Percentiles rank a stretch among this genome's conserved stretches.
Evolutionary conservation across 2,797 vertebrate species (phyloP).

Genomic region (Alfaro cultratus): DNA sequence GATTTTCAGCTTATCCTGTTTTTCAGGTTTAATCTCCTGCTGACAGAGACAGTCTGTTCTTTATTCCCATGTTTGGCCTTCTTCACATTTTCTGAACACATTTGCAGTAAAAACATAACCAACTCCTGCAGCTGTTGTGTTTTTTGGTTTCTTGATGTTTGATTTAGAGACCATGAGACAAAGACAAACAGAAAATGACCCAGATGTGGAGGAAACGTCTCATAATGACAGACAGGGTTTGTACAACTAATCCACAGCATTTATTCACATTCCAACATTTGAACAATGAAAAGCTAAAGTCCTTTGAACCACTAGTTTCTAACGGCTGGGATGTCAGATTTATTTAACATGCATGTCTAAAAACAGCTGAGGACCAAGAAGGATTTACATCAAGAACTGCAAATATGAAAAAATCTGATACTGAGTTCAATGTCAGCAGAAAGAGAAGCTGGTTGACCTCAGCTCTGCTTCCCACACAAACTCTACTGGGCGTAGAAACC

Average conservation of each 20-base stretch:
- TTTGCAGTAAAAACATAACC: background rate
- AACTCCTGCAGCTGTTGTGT: background rate
- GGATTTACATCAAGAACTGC: background rate
- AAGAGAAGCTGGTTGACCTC: no score
- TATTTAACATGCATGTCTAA: background rate
- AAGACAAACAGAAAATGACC: background rate
- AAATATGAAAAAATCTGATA: background rate
- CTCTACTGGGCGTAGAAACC: no score
- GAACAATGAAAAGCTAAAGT: background rate
- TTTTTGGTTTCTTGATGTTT: background rate
- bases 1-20: background rate
- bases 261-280: background rate
- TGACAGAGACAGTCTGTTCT: no score
- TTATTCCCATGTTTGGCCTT: no score
- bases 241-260: background rate
- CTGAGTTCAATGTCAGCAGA: no score
- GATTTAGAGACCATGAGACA: background rate
- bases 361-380: background rate
- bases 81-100: no score
- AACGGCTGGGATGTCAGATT: background rate
- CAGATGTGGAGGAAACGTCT: no score
- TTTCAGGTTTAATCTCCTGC: background rate
- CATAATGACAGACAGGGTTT: no score
- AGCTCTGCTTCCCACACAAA: no score
- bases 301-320: background rate